Evolutionary conservation across 1,140 invertebrate species (phyloP), one percentile per base, ranked within the genome.

Genomic region (Pentalonia nigronervosa): DNA sequence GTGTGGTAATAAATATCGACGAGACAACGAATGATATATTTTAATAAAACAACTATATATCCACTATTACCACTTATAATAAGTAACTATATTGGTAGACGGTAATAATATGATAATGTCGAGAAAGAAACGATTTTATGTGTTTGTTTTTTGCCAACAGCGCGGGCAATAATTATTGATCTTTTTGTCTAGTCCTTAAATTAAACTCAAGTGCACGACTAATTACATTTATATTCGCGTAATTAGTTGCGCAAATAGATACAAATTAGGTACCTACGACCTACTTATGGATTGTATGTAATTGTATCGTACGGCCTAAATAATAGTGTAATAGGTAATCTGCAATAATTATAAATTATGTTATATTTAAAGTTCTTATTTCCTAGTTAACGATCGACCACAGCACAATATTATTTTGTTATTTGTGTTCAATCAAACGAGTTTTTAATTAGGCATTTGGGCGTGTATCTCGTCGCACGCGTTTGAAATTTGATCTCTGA

Each of bases 401-500:
- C n/a, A 9, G 17, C 21, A 0, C 21, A 53, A 53, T 1, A n/a
- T 7, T 30, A 20, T 76, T 7, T 76, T n/a, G 30, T 67, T 76
- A 2, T 76, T n/a, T 6, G 60, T n/a, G 30, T n/a, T 76, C 60
- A n/a, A 17, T n/a, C 60, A n/a, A 76, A 76, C 60, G 30, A n/a
- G 60, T 17, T 17, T n/a, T 76, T n/a, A 76, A 76, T 76, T n/a
- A 76, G 60, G 6, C 30, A n/a, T 76, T 76, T 76, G n/a, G 23
- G 30, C 30, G 25, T n/a, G 30, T 60, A 60, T 9, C 56, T 30
- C 60, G 60, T 76, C 60, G 60, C 60, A 76, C 60, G 60, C 60
- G 60, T 76, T 76, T n/a, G 11, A 76, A 76, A 76, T n/a, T 76
- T 76, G 60, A 76, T 76, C 60, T n/a, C 60, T 76, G 60, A 76